phyloP scores from a whole-genome alignment of 2,888 invertebrate species.

The Pseudococcus viburni region DNA sequence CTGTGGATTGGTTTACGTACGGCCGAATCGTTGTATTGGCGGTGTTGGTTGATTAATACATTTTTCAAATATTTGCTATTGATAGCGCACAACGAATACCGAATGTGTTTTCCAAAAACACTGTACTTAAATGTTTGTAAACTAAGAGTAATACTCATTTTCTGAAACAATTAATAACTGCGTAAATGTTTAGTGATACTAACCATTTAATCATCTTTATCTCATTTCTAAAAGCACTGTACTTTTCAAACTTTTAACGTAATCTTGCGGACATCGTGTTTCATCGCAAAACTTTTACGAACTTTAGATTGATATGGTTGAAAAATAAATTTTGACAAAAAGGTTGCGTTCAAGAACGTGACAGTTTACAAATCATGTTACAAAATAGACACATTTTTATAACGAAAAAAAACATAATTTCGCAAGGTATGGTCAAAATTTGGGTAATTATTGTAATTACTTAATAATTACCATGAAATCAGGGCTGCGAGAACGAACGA shows the following conservation, averaged over 20 bases:
- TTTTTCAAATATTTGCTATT: constrained; percentile 25
- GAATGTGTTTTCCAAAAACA: constrained; percentile 58
- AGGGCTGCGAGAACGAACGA: too few species aligned
- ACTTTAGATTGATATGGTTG: constrained; percentile 41
- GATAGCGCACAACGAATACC: constrained; percentile 50
- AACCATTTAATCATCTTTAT: constrained; percentile 57
- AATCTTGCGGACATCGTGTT: constrained; percentile 34
- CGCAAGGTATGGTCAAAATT: neutral
- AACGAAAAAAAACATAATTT: neutral
- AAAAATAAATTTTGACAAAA: constrained; percentile 36
- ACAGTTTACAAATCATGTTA: constrained; percentile 11
- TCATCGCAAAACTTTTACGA: constrained; percentile 32
- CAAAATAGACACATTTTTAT: neutral
- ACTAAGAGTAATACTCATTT: constrained; percentile 59
- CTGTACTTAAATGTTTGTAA: constrained; percentile 49
- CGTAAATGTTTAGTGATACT: constrained; percentile 24
- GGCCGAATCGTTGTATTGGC: neutral
- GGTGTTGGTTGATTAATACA: constrained; percentile 41
- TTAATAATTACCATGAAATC: too few species aligned
- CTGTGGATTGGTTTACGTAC: neutral
- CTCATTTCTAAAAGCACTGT: constrained; percentile 22
- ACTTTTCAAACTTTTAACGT: constrained; percentile 31
- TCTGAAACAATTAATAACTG: constrained; percentile 52
- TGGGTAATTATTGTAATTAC: neutral
- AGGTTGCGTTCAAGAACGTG: constrained; percentile 36